Evolutionary conservation across 2,888 invertebrate genomes (phyloP).

Genomic region (Cremastobaeus sp.): DNA sequence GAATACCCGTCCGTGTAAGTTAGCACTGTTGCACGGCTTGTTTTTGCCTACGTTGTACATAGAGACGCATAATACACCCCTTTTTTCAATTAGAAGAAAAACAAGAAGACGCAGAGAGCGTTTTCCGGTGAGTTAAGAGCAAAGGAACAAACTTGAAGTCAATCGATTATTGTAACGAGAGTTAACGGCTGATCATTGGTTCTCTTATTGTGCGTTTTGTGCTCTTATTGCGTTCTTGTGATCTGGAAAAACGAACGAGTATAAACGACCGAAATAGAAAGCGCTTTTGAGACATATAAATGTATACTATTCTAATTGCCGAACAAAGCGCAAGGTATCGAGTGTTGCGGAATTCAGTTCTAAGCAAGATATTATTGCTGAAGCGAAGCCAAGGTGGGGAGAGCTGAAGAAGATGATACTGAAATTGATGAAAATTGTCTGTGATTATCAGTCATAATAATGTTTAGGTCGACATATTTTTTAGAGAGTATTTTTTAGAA

Average conservation of each 20-base stretch:
- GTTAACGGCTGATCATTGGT: too few relatives aligned
- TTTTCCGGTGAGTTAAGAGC: too few relatives aligned
- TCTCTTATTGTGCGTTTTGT: too few relatives aligned
- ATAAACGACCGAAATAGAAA: slow-evolving; percentile 64
- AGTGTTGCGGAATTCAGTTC: slow-evolving; percentile 52
- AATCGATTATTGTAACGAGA: neutral
- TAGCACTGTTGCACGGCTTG: slow-evolving; percentile 52
- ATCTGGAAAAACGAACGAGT: neutral
- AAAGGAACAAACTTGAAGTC: neutral
- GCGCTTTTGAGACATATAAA: slow-evolving; percentile 63
- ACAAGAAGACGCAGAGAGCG: too few relatives aligned
- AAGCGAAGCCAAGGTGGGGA: slow-evolving; percentile 33
- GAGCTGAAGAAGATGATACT: slow-evolving; percentile 52
- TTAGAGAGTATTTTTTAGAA: slow-evolving; percentile 78
- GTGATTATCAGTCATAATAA: slow-evolving; percentile 78
- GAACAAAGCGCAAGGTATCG: slow-evolving; percentile 68
- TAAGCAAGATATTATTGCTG: slow-evolving; percentile 37
- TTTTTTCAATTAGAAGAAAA: neutral
- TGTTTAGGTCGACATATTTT: slow-evolving; percentile 78
- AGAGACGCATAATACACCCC: slow-evolving; percentile 12
- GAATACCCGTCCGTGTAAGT: slow-evolving; percentile 48
- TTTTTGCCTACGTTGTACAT: slow-evolving; percentile 29
- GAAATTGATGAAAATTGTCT: slow-evolving; percentile 74
- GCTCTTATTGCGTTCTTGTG: too few relatives aligned
- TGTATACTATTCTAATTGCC: slow-evolving; percentile 67